Percentiles rank a stretch among this genome's conserved stretches.
phyloP scores from a whole-genome alignment of 2,888 invertebrate species.

The Lasioglossum figueresi region DNA sequence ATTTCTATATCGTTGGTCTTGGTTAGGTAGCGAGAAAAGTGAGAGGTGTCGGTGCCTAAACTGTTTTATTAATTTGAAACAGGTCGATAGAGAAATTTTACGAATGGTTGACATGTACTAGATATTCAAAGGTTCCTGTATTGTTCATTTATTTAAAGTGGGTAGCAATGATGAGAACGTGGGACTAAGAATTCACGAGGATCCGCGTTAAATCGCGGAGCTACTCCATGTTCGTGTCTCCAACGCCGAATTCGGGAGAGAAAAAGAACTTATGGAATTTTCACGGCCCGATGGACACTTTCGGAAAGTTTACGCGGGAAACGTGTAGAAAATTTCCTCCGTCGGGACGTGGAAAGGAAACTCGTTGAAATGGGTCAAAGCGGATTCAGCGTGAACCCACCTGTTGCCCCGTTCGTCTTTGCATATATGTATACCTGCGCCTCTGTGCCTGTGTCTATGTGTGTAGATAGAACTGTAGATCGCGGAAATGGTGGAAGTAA shows the following conservation, averaged over 20 bases:
- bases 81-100: too few species aligned
- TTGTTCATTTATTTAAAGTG: not conserved
- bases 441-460: not conserved
- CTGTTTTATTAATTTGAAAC: not conserved
- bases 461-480: constrained; percentile 32
- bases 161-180: not conserved
- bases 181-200: too few species aligned
- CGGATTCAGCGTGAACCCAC: constrained; percentile 76
- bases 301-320: constrained; percentile 62
- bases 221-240: not conserved
- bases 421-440: constrained; percentile 14
- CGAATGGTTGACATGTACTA: not conserved
- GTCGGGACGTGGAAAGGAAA: constrained; percentile 64
- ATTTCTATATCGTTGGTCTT: not conserved
- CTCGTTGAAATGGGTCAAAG: constrained; percentile 74
- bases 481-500: constrained; percentile 53
- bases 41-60: not conserved
- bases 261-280: constrained; percentile 18
- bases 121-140: too few species aligned
- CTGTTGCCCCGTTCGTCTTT: constrained; percentile 74
- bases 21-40: not conserved
- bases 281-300: not conserved
- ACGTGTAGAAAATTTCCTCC: constrained; percentile 68
- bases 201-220: not conserved
- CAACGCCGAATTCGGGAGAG: not conserved